phyloP scores from a whole-genome alignment of 2,113 vertebrate genomes.

The Ranitomeya imitator region DNA sequence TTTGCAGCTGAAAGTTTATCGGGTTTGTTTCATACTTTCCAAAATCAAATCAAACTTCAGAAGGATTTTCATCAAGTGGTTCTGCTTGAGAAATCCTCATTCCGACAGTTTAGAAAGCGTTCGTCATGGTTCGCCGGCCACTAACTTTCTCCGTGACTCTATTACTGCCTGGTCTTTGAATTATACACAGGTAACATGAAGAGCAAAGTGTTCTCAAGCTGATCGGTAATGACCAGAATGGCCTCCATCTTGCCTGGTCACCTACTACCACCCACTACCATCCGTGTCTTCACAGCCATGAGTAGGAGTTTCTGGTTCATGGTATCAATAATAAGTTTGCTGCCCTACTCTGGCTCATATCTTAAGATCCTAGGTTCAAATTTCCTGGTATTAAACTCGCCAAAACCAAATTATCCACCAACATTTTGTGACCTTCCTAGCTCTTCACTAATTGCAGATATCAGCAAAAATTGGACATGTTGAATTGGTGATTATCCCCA shows the following conservation, averaged over 20 bases:
- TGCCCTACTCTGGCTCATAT: no score
- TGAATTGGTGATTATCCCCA: no score
- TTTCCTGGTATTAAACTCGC: no score
- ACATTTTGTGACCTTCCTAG: no score
- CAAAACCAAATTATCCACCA: no score
- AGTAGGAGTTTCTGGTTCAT: background rate
- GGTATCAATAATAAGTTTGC: background rate
- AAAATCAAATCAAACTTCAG: constrained; percentile 2
- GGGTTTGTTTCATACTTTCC: background rate
- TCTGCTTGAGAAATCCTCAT: background rate
- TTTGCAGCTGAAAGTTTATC: constrained; percentile 11
- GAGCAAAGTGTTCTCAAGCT: no score
- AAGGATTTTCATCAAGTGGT: background rate
- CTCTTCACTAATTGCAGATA: no score
- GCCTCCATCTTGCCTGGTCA: background rate
- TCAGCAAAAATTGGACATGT: no score
- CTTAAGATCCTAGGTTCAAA: no score
- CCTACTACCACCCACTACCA: background rate
- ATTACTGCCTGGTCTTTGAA: background rate
- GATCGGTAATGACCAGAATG: background rate
- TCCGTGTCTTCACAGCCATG: background rate
- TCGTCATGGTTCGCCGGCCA: background rate
- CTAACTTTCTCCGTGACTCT: background rate
- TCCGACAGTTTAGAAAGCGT: background rate
- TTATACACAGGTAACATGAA: no score